Evolutionary conservation across 2,888 invertebrate genomes (phyloP).

Genomic region (Sarcophaga caerulescens): DNA sequence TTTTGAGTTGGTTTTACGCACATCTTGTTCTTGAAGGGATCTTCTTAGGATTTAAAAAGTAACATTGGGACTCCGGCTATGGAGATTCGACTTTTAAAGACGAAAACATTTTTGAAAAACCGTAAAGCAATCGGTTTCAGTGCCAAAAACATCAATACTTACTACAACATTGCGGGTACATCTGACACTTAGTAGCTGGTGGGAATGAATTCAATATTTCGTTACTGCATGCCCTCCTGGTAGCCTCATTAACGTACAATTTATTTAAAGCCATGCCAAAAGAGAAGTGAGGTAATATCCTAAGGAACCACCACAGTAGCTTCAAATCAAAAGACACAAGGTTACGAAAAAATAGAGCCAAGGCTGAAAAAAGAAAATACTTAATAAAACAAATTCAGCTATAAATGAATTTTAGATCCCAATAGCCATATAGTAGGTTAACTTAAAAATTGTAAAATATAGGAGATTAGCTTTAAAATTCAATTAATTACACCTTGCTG

Average conservation of each 20-base stretch:
- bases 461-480: no score
- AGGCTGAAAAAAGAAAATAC: slow-evolving; percentile 83
- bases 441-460: no score
- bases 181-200: slow-evolving; percentile 72
- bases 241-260: slow-evolving; percentile 74
- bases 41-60: no score
- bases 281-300: slow-evolving; percentile 87
- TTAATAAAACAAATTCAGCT: no score
- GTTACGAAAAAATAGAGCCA: slow-evolving; percentile 86
- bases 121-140: no score
- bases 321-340: slow-evolving; percentile 83
- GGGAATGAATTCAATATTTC: slow-evolving; percentile 68
- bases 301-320: slow-evolving; percentile 86
- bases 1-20: no score
- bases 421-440: no score
- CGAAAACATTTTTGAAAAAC: no score
- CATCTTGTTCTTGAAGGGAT: no score
- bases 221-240: slow-evolving; percentile 73
- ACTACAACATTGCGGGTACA: slow-evolving; percentile 77
- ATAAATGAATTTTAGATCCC: neutral
- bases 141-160: slow-evolving; percentile 65
- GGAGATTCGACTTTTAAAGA: no score
- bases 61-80: no score
- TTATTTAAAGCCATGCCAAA: slow-evolving; percentile 82
- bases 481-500: no score